These are phyloP conservation scores for Sycophila texana DNA, from an alignment of 2,888 invertebrate genomes.

Conservation along the genomic window DNA sequence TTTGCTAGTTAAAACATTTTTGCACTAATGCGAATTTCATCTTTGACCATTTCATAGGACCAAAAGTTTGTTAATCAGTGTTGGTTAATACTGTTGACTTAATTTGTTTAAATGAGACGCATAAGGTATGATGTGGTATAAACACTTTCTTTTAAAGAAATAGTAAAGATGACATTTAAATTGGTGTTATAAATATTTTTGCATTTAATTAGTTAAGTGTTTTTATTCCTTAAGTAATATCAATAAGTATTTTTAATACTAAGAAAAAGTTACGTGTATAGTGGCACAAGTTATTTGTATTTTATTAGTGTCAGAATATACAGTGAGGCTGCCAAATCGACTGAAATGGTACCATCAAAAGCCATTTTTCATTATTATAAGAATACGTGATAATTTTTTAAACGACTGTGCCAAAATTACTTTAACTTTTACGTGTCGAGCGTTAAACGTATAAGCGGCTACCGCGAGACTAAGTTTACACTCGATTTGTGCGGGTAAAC, in stretches of 20 bases:
- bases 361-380: slow-evolving; percentile 26
- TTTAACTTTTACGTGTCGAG: slow-evolving; percentile 60
- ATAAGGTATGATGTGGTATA: background rate
- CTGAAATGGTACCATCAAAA: background rate
- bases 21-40: slow-evolving; percentile 40
- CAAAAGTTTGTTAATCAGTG: slow-evolving; percentile 34
- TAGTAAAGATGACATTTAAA: slow-evolving; percentile 28
- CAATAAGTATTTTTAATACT: slow-evolving; percentile 3
- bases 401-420: slow-evolving; percentile 50
- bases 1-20: slow-evolving; percentile 36
- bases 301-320: no score
- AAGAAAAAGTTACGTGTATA: slow-evolving; percentile 16
- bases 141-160: slow-evolving; percentile 24
- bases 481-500: slow-evolving; percentile 38
- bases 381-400: slow-evolving; percentile 37
- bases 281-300: no score
- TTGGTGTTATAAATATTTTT: slow-evolving; percentile 19
- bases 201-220: slow-evolving; percentile 15
- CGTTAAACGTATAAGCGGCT: slow-evolving; percentile 66
- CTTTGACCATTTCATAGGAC: slow-evolving; percentile 50
- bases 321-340: no score
- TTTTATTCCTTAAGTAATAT: slow-evolving; percentile 1
- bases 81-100: slow-evolving; percentile 33
- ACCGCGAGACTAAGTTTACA: slow-evolving; percentile 59
- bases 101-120: slow-evolving; percentile 19